Base-by-base conservation (phyloP, 2,113 vertebrate genomes). In the Lipophrys pholis region DNA sequence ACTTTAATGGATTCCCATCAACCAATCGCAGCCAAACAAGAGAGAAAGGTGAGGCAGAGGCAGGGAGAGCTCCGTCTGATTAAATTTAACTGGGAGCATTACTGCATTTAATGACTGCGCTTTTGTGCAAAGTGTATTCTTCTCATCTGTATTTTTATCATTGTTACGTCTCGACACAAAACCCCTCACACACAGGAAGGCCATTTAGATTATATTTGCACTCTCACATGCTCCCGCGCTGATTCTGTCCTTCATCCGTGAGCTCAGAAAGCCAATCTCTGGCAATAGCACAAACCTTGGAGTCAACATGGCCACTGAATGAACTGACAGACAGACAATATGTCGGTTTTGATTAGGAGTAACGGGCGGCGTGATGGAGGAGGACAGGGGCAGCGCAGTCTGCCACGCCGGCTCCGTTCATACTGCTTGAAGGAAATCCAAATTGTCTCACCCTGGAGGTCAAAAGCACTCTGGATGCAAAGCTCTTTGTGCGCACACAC, bases 391-490 rank as follows among this genome's bases (percentile, higher is more conserved):
- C 81, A 72, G 84, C 30, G 56, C 65, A 77, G 73, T 83, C 78
- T 81, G 76, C 76, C 86, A 81, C 10, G 50, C 66, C 81, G 59
- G 84, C 88, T 82, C 73, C 71, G 66, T 76, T 88, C 88, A 80
- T 77, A 78, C 76, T 73, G 80, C 81, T 81, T 67, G 76, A 80
- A 76, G 85, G 83, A 90, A 83, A 72, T 87, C 76, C 80, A 80
- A 89, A 91, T 87, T 84, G 82, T 87, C 87, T 90, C 89, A 89
- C 88, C 87, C 86, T 82, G 60, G 90, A 94, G 93, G 93, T 94
- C 92, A 90, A 86, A 85, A 81, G 76, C 80, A 92, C 87, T 82
- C 81, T 82, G 80, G 82, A 88, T 91, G 85, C 85, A 91, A 90
- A 91, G 85, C 73, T 82, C 42, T 61, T 49, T 17, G 35, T 46